Conservation (phyloP, 2,797 vertebrate genomes). For the Lagorchestes hirsutus region DNA sequence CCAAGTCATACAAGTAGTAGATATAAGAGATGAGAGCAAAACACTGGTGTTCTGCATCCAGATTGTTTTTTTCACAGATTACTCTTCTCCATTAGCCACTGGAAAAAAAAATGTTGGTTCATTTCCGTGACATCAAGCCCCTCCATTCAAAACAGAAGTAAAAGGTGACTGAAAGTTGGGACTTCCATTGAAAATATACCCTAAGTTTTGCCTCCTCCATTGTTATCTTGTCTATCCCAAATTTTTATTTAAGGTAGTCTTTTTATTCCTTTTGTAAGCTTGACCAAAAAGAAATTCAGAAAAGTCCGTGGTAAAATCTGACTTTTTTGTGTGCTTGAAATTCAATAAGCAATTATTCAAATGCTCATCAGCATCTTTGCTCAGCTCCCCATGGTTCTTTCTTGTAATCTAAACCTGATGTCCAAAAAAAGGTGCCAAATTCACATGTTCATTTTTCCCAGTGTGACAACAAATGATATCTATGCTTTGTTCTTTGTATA, state of each 20-base stretch:
- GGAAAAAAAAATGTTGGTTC: not conserved
- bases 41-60: not conserved
- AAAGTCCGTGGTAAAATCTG: not conserved
- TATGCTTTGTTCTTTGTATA: conserved; percentile 39
- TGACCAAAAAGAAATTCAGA: not conserved
- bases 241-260: not conserved
- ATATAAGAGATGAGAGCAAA: not conserved
- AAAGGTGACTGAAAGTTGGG: not conserved
- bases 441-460: conserved; percentile 46
- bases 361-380: conserved; percentile 17
- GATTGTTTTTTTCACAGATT: not conserved
- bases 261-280: not conserved
- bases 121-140: not conserved
- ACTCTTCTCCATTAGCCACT: not conserved
- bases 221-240: not conserved
- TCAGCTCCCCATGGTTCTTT: conserved; percentile 1
- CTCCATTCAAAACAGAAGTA: not conserved
- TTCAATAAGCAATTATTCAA: not conserved
- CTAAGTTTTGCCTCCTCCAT: not conserved
- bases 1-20: not conserved
- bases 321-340: not conserved
- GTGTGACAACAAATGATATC: conserved; percentile 16
- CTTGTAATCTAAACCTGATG: conserved; percentile 8
- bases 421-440: conserved; percentile 11
- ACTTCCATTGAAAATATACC: not conserved